A percentile compares a stretch with the other conserved stretches of the same genome.
Conservation (phyloP, 2,113 vertebrate genomes). For the Hippocampus barbouri region DNA sequence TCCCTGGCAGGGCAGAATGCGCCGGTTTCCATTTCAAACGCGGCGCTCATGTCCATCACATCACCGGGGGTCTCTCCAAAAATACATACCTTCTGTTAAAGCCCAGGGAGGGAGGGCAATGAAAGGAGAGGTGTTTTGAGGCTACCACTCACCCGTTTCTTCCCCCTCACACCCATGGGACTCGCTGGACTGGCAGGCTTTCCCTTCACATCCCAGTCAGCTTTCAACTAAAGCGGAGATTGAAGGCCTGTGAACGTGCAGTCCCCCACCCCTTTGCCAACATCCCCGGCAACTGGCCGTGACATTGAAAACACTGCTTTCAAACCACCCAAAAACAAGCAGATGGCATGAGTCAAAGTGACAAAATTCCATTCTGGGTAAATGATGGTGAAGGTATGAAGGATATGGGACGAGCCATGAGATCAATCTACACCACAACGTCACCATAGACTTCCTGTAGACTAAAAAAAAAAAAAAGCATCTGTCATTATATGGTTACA, state of each 20-base stretch:
- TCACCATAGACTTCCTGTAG: neutral
- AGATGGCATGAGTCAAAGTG: conserved; percentile 25
- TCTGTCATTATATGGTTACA: neutral
- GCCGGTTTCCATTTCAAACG: conserved; percentile 76
- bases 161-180: conserved; percentile 30
- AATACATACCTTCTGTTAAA: conserved; percentile 71
- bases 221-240: conserved; percentile 56
- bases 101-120: conserved; percentile 37
- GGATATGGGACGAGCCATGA: conserved; percentile 9
- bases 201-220: conserved; percentile 51
- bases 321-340: conserved; percentile 37
- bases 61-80: conserved; percentile 69
- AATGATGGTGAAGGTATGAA: neutral
- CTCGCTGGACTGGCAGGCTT: conserved; percentile 43
- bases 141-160: conserved; percentile 42
- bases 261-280: conserved; percentile 1
- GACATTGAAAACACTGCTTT: conserved; percentile 52
- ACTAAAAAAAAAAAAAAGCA: neutral
- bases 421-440: neutral
- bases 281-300: conserved; percentile 15
- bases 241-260: conserved; percentile 37
- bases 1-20: conserved; percentile 58
- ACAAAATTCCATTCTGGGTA: neutral
- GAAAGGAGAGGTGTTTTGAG: conserved; percentile 53
- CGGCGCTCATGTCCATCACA: conserved; percentile 66